Evolutionary conservation across 2,888 invertebrate species (phyloP), one percentile per base, ranked within the genome.

Genomic region (Agelastica alni): DNA sequence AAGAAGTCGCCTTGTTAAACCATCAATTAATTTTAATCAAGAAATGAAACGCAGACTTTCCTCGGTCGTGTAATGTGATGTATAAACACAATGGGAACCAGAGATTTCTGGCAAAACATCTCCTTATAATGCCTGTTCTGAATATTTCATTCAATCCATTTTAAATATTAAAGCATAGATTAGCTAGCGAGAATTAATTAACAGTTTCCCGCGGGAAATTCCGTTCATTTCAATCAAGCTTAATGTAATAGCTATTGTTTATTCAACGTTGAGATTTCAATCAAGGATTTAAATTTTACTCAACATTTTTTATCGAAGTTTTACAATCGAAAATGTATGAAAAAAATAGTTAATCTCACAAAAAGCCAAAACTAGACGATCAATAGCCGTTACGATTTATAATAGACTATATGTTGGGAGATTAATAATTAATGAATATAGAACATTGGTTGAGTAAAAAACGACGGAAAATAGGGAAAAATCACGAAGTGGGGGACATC

Each of bases 221-320:
- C 37, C 14, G 41, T 32, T 49, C 41, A 22, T 49, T 41, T 49
- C 49, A 49, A 49, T 49, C 49, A 49, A 49, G 49, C 49, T 49
- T 49, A 49, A 22, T 32, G 39, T 37, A 49, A 49, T 49, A 49
- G 49, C 49, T 41, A 49, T 49, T 49, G 41, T 49, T 31, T 41
- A 49, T 49, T 49, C 32, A 49, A 32, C 41, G 36, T 49, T 31
- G n/a, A n/a, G n/a, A n/a, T n/a, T n/a, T n/a, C n/a, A n/a, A n/a
- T n/a, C n/a, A n/a, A n/a, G n/a, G n/a, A n/a, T n/a, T n/a, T n/a
- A n/a, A n/a, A n/a, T n/a, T n/a, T n/a, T n/a, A n/a, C n/a, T n/a
- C n/a, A n/a, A n/a, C n/a, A n/a, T n/a, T n/a, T n/a, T n/a, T n/a
- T n/a, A n/a, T n/a, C n/a, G n/a, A n/a, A n/a, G n/a, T n/a, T n/a